These are phyloP conservation scores for Rhinolophus ferrumequinum DNA, from an alignment of 2,113 vertebrate genomes.

Conservation along the genomic window DNA sequence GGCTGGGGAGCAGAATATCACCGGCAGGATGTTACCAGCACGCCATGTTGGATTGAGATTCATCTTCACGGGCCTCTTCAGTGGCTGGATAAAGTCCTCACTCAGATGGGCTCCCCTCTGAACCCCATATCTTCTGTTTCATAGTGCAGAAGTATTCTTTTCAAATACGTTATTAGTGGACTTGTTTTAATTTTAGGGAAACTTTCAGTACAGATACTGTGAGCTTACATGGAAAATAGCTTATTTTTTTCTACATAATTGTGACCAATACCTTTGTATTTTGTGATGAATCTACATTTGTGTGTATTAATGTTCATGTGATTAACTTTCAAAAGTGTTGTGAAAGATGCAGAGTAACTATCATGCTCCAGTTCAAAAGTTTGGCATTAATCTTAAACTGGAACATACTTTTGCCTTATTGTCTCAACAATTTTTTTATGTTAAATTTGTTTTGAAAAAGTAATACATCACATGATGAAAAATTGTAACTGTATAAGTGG, in stretches of 20 bases:
- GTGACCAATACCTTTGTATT: constrained; percentile 89
- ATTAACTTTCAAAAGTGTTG: constrained; percentile 80
- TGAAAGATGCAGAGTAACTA: constrained; percentile 77
- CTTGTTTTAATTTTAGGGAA: constrained; percentile 86
- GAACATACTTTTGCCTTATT: constrained; percentile 79
- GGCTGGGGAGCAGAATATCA: constrained; percentile 99
- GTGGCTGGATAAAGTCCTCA: constrained; percentile 99
- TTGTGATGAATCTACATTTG: constrained; percentile 84
- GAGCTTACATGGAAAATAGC: constrained; percentile 85
- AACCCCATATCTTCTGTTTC: constrained; percentile 99
- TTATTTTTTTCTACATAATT: constrained; percentile 82
- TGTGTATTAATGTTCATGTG: constrained; percentile 78
- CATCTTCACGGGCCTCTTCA: constrained; percentile 98
- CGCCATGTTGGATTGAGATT: constrained; percentile 99
- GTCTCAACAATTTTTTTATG: constrained; percentile 31
- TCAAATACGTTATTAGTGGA: constrained; percentile 81
- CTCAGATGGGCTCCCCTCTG: constrained; percentile 98
- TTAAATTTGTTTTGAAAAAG: neutral
- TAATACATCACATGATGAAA: constrained; percentile 35
- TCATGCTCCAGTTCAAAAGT: constrained; percentile 57
- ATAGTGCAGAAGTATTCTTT: constrained; percentile 88
- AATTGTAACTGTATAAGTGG: neutral
- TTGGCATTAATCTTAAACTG: constrained; percentile 76
- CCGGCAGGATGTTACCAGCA: constrained; percentile 97
- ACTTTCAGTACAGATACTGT: constrained; percentile 87